These are phyloP conservation scores for Euthynnus affinis DNA, from an alignment of 2,797 vertebrate species.

Conservation along the genomic window DNA sequence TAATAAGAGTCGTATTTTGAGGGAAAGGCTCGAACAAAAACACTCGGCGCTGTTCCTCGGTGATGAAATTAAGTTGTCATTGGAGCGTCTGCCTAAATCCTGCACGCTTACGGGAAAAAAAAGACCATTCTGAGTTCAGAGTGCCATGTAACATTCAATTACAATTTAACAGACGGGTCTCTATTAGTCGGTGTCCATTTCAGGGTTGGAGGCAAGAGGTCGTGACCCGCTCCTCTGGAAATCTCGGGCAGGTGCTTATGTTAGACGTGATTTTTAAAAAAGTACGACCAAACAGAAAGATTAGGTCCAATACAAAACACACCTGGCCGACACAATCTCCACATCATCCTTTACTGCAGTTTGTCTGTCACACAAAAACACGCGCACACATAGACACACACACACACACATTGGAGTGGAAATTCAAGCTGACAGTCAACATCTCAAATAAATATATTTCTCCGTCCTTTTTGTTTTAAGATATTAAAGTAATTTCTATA, in stretches of 20 bases:
- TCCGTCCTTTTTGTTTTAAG: slow-evolving; percentile 88
- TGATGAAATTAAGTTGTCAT: slow-evolving; percentile 86
- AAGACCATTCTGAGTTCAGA: slow-evolving; percentile 83
- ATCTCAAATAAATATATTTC: slow-evolving; percentile 87
- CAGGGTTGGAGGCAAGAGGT: slow-evolving; percentile 82
- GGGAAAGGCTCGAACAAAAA: slow-evolving; percentile 78
- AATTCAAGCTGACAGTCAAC: slow-evolving; percentile 92
- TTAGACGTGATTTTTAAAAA: slow-evolving; percentile 82
- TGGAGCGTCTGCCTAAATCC: slow-evolving; percentile 88
- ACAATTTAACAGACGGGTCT: slow-evolving; percentile 85
- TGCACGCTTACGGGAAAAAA: slow-evolving; percentile 83
- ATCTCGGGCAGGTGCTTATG: slow-evolving; percentile 86
- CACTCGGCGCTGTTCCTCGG: slow-evolving; percentile 79
- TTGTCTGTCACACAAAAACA: slow-evolving; percentile 63
- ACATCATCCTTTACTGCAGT: slow-evolving; percentile 60
- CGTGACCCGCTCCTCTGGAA: slow-evolving; percentile 72
- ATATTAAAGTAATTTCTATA: slow-evolving; percentile 94
- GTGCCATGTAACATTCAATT: slow-evolving; percentile 88
- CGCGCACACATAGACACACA: slow-evolving; percentile 45
- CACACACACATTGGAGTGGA: slow-evolving; percentile 78
- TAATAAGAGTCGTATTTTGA: slow-evolving; percentile 76
- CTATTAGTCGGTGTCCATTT: slow-evolving; percentile 85
- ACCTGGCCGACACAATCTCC: slow-evolving; percentile 86
- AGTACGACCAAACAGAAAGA: slow-evolving; percentile 80
- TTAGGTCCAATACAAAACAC: slow-evolving; percentile 80